Conservation (phyloP, 1,140 invertebrate genomes). For the Pseudomyrmex gracilis region DNA sequence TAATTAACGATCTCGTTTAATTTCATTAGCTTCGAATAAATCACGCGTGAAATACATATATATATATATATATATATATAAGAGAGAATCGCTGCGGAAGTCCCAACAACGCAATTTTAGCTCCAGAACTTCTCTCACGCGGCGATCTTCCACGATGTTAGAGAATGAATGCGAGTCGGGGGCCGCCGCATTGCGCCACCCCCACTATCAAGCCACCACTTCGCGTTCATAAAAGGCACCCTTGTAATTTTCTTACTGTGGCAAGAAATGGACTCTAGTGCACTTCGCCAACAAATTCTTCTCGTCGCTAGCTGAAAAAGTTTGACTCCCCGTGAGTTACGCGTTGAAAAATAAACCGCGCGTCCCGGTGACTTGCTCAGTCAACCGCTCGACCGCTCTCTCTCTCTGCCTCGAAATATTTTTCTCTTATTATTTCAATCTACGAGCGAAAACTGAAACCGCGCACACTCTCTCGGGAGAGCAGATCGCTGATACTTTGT, state of each 20-base stretch:
- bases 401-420: neutral
- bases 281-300: neutral
- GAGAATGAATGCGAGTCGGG: slow-evolving; percentile 52
- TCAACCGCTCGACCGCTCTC: neutral
- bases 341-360: slow-evolving; percentile 14
- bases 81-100: neutral
- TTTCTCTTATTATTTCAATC: neutral
- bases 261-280: neutral
- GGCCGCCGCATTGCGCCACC: slow-evolving; percentile 67
- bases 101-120: neutral
- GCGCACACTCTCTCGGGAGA: neutral
- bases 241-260: slow-evolving; percentile 36
- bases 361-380: neutral
- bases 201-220: slow-evolving; percentile 52
- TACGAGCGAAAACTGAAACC: neutral
- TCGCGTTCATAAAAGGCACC: slow-evolving; percentile 37
- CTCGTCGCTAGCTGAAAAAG: neutral
- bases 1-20: slow-evolving; percentile 16
- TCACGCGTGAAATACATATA: neutral
- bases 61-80: no score
- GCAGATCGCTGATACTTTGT: neutral
- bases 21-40: slow-evolving; percentile 27
- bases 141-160: neutral
- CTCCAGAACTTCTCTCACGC: slow-evolving; percentile 23
- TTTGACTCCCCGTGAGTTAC: neutral